These are phyloP conservation scores for Australoheros scitulus DNA, from an alignment of 2,113 vertebrate genomes.

Conservation along the genomic window DNA sequence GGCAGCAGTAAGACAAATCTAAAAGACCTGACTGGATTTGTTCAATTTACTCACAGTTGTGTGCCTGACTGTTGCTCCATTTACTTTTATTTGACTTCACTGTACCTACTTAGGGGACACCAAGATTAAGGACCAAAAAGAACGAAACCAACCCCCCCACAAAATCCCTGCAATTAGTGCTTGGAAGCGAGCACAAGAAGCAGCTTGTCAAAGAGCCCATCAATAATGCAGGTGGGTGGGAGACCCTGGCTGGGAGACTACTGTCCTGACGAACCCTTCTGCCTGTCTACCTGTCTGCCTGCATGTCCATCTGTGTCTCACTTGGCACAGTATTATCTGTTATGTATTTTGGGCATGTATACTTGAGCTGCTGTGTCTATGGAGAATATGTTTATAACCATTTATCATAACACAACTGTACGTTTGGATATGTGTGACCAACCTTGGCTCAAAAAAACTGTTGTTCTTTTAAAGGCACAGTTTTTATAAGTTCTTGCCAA, in stretches of 20 bases:
- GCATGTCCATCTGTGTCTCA: slow-evolving; percentile 38
- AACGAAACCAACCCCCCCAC: slow-evolving; percentile 26
- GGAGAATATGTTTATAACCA: slow-evolving; percentile 2
- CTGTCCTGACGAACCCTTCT: slow-evolving; percentile 34
- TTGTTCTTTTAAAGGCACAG: not conserved
- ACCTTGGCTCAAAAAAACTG: not conserved
- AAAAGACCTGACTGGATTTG: not conserved
- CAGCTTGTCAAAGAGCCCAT: slow-evolving; percentile 71
- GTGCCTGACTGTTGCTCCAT: not conserved
- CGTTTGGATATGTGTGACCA: not conserved
- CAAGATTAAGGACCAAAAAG: slow-evolving; percentile 17
- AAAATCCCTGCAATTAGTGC: slow-evolving; percentile 61
- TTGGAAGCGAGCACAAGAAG: slow-evolving; percentile 45
- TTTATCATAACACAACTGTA: slow-evolving; percentile 5
- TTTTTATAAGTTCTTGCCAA: not conserved
- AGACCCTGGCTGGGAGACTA: slow-evolving; percentile 59
- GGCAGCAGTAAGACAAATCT: not conserved
- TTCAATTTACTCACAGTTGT: not conserved
- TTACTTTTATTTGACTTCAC: not conserved
- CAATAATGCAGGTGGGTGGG: slow-evolving; percentile 79
- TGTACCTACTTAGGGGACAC: not conserved
- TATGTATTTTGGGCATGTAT: not conserved
- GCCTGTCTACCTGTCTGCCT: slow-evolving; percentile 53
- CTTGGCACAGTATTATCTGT: not conserved
- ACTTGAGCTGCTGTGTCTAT: not conserved